A percentile compares a stretch with the other conserved stretches of the same genome.
These are phyloP conservation scores for Loxodonta africana DNA, from an alignment of 2,113 vertebrate species.

Conservation along the genomic window DNA sequence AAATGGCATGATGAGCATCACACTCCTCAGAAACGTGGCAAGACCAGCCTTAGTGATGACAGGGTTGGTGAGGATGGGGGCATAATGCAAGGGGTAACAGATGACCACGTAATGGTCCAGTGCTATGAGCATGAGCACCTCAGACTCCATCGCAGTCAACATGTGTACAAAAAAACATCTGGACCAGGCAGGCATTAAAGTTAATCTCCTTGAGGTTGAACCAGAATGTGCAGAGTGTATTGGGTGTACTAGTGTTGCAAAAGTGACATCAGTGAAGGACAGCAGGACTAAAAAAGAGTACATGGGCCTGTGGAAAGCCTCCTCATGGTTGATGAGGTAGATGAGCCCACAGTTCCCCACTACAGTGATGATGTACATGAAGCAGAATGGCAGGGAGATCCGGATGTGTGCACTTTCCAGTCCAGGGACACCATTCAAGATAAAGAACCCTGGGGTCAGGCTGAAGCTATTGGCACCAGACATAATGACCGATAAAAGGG, in stretches of 20 bases:
- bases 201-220: constrained; percentile 47
- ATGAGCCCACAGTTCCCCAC: constrained; percentile 53
- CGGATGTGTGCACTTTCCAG: not conserved
- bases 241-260: constrained; percentile 55
- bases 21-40: not conserved
- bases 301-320: constrained; percentile 48
- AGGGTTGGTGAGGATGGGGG: constrained; percentile 12
- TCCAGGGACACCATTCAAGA: constrained; percentile 45
- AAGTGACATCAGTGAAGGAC: constrained; percentile 29
- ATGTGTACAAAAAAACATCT: constrained; percentile 67
- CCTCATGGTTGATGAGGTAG: not conserved
- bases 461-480: not conserved
- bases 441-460: constrained; percentile 24
- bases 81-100: constrained; percentile 13
- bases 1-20: constrained; percentile 11
- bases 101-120: constrained; percentile 61
- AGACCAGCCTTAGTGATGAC: not conserved
- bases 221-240: constrained; percentile 63
- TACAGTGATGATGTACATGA: constrained; percentile 12
- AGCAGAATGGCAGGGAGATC: constrained; percentile 37
- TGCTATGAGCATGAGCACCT: constrained; percentile 50
- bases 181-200: constrained; percentile 49
- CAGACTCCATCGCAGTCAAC: not conserved
- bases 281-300: constrained; percentile 61
- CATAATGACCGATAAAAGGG: not conserved